phyloP scores from a whole-genome alignment of 2,113 vertebrate species.

The Pteronura brasiliensis region DNA sequence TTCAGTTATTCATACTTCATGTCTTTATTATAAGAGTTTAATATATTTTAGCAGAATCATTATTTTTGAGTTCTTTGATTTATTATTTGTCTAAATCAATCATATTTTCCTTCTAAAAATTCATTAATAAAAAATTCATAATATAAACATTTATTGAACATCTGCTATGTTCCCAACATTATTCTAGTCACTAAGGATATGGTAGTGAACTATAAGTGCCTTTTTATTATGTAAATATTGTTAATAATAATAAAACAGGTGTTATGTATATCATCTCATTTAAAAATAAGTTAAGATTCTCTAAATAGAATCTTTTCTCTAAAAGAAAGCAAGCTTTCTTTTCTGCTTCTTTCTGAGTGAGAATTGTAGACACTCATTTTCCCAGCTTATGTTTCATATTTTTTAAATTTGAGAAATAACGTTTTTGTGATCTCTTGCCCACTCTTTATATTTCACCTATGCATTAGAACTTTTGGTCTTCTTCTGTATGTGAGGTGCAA shows the following conservation, averaged over 20 bases:
- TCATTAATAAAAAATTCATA: not conserved
- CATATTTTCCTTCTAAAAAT: conserved; percentile 25
- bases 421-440: not conserved
- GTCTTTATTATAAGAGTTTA: not conserved
- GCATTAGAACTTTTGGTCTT: not conserved
- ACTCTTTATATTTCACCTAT: not conserved
- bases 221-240: not conserved
- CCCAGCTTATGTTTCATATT: not conserved
- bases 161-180: not conserved
- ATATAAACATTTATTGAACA: conserved; percentile 2
- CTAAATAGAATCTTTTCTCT: not conserved
- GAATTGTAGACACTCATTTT: conserved; percentile 7
- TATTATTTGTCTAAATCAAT: not conserved
- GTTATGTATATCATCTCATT: not conserved
- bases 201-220: not conserved
- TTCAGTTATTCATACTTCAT: not conserved
- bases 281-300: not conserved
- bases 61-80: conserved; percentile 1
- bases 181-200: not conserved
- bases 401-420: not conserved
- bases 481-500: not conserved
- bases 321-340: not conserved
- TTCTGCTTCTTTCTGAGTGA: not conserved
- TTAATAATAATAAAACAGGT: not conserved
- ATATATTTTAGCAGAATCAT: not conserved